Evolutionary conservation across 2,888 invertebrate genomes (phyloP), one percentile per base, ranked within the genome.

Genomic region (Tetropium fuscum): DNA sequence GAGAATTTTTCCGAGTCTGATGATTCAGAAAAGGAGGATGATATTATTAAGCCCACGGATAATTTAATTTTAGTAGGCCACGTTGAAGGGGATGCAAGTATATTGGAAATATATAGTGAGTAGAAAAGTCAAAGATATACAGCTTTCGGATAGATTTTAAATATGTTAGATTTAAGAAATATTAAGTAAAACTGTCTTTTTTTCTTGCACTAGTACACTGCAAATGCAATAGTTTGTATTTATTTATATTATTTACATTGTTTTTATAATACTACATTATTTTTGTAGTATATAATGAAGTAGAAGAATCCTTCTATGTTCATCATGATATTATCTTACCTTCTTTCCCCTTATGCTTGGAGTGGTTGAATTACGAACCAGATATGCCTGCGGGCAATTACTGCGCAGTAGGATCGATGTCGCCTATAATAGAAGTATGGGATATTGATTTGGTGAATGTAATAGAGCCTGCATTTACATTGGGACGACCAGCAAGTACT

Each of bases 401-500:
- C 70, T 91, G 96, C 71, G 98, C 97, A 0, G 87, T 98, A 56
- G 98, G 97, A 7, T 91, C 91, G 25, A 97, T 98, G 95, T 90
- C 91, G 63, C 92, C 96, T 0, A 87, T 93, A 34, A 97, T 98
- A 55, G 93, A 95, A 72, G 88, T 98, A n/a, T 99, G 98, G 97
- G 97, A 98, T 82, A 82, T 98, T 36, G 98, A 98, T 82, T 86
- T 98, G 58, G 90, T 97, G 66, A 95, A 98, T 78, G 90, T 91
- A 57, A 83, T 97, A 32, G 95, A 96, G 76, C 96, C 98, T 0
- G 91, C 91, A 0, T 93, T 91, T 77, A 90, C 88, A 69, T 84
- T 98, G 18, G 93, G 93, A 3, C 86, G 30, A 16, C 4, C 45
- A 71, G n/a, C n/a, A n/a, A 91, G 85, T 75, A 91, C 89, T 74